A percentile compares a stretch with the other conserved stretches of the same genome.
phyloP scores from a whole-genome alignment of 2,797 vertebrate species.

The Catostomus latipinnis region DNA sequence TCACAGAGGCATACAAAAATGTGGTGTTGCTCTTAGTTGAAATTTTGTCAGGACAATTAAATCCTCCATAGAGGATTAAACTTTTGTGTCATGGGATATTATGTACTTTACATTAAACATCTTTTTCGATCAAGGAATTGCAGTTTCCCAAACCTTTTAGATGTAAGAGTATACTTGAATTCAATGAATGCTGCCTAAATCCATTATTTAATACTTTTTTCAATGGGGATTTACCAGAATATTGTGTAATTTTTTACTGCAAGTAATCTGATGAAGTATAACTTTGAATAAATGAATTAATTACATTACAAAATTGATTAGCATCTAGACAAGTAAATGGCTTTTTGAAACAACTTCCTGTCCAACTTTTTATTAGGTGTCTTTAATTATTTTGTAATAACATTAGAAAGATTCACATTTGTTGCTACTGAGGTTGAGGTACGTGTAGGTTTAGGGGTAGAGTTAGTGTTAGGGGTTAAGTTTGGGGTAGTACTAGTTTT shows the following conservation, averaged over 20 bases:
- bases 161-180: constrained; percentile 5
- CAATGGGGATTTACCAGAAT: background rate
- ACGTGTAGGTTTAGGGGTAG: no score
- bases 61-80: constrained; percentile 8
- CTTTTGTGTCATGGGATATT: background rate
- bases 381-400: no score
- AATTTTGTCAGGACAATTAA: background rate
- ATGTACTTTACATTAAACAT: constrained; percentile 19
- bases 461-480: no score
- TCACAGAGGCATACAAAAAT: constrained; percentile 20
- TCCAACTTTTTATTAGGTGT: no score
- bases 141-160: background rate
- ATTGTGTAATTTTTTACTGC: background rate
- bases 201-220: background rate
- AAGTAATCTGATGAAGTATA: constrained; percentile 14
- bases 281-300: background rate
- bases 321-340: background rate
- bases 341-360: background rate
- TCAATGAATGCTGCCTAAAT: background rate
- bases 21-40: constrained; percentile 3
- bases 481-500: no score
- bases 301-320: no score
- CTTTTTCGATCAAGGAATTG: background rate
- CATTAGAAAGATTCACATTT: no score
- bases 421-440: no score